These are phyloP conservation scores for Scytalopus superciliaris DNA, from an alignment of 2,113 vertebrate species.

Conservation along the genomic window DNA sequence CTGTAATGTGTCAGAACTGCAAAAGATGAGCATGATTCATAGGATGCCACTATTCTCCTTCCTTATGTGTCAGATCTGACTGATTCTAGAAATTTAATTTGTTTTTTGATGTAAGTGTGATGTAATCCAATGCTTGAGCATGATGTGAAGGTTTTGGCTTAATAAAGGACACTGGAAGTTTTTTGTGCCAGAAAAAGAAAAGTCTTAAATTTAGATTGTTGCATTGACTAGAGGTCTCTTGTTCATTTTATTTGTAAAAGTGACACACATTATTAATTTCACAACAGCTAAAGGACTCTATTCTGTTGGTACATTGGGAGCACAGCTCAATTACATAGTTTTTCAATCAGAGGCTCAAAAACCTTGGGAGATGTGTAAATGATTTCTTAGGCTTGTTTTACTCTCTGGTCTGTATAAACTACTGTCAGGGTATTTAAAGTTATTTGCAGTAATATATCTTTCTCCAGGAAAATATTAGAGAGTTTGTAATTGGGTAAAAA, in stretches of 20 bases:
- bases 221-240: not conserved
- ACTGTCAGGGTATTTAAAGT: not conserved
- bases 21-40: not conserved
- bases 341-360: not conserved
- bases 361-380: not conserved
- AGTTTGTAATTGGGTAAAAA: not conserved
- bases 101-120: not conserved
- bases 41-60: not conserved
- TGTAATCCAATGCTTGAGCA: not conserved
- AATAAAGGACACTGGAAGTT: not conserved
- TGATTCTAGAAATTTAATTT: not conserved
- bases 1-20: not conserved
- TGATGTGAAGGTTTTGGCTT: not conserved
- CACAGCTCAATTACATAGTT: not conserved
- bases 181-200: not conserved
- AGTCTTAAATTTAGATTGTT: not conserved
- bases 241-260: not conserved
- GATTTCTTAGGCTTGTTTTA: not conserved
- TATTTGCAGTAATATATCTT: rapidly evolving
- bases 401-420: not conserved
- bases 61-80: not conserved
- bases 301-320: not conserved
- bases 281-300: not conserved
- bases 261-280: not conserved
- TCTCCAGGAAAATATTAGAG: not conserved